These are phyloP conservation scores for Drosophila nr. perissopoda DNA, from an alignment of 2,888 invertebrate genomes.

Conservation along the genomic window DNA sequence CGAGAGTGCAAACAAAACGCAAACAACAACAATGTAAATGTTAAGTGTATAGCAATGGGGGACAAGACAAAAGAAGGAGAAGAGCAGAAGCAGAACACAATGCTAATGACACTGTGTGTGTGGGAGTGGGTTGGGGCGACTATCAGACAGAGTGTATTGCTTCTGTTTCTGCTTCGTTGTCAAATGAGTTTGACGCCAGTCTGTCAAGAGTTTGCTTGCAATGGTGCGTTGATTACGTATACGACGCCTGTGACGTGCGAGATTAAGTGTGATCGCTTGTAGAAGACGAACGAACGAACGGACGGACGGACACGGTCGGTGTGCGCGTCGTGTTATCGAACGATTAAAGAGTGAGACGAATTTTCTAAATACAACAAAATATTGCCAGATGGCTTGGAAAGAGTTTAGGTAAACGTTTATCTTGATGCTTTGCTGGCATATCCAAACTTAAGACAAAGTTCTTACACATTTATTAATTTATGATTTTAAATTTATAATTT, in stretches of 20 bases:
- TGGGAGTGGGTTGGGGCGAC: slow-evolving; percentile 6
- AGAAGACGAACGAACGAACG: neutral
- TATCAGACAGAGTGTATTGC: slow-evolving; percentile 27
- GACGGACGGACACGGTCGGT: neutral
- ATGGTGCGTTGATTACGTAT: slow-evolving; percentile 63
- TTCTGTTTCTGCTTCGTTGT: slow-evolving; percentile 48
- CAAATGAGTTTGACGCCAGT: slow-evolving; percentile 66
- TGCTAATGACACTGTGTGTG: slow-evolving; percentile 13
- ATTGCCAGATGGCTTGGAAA: neutral
- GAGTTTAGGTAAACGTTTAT: neutral
- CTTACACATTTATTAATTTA: neutral
- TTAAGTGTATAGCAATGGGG: slow-evolving; percentile 34
- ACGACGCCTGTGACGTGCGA: slow-evolving; percentile 53
- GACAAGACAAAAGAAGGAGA: slow-evolving; percentile 31
- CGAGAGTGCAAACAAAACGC: slow-evolving; percentile 41
- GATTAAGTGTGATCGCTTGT: slow-evolving; percentile 36
- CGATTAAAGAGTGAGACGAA: slow-evolving; percentile 19
- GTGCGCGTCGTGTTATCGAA: neutral
- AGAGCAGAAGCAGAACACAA: slow-evolving; percentile 10
- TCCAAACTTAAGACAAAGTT: neutral
- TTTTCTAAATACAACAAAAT: slow-evolving; percentile 13
- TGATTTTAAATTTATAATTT: neutral
- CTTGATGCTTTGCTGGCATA: neutral
- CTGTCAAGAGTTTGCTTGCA: slow-evolving; percentile 50
- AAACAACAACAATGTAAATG: slow-evolving; percentile 40